Base-by-base conservation (phyloP, 2,113 vertebrate genomes). In the Caloenas nicobarica region DNA sequence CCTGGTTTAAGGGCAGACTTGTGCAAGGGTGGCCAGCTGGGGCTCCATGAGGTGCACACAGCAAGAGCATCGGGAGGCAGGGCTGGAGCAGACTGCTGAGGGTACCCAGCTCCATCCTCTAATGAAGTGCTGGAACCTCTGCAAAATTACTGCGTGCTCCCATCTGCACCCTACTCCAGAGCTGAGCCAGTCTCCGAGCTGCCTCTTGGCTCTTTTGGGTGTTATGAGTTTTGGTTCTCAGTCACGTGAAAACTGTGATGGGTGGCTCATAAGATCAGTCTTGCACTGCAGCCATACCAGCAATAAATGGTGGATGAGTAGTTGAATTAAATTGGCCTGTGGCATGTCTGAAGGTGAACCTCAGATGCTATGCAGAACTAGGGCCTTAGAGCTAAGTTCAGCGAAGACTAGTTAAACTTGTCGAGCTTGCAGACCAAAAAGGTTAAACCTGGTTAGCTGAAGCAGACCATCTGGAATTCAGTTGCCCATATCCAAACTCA, bases 181-280 rank as follows among this genome's bases (percentile, higher is more conserved):
- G 34, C 25, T 23, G 16, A 73, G 38, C 56, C 0, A 1, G 28
- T 40, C 76, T 70, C 34, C 10, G 29, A 68, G 64, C 18, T 54
- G 22, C 23, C 28, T 83, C 31, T 66, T 48, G 46, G 25, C 40
- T n/a, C 25, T 91, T 79, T 38, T 0, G 1, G 18, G 21, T 44
- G 24, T 53, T 60, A 24, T 0, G 17, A 54, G 26, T 50, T 68
- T 31, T 40, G 53, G 16, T 66, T 86, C 24, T 92, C 15, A 8
- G 21, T 58, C 1, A 1, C 2, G 4, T 50, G 46, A 88, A 91
- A 36, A 36, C 15, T 0, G 0, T 48, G n/a, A 3, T 50, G 50
- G 8, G 46, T 65, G 53, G 7, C 10, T 68, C 22, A 7, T 58
- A 38, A 61, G n/a, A 38, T 68, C 24, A 54, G 31, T 74, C n/a